Evolutionary conservation across 2,113 vertebrate species (phyloP).

Genomic region (Macrotis lagotis): DNA sequence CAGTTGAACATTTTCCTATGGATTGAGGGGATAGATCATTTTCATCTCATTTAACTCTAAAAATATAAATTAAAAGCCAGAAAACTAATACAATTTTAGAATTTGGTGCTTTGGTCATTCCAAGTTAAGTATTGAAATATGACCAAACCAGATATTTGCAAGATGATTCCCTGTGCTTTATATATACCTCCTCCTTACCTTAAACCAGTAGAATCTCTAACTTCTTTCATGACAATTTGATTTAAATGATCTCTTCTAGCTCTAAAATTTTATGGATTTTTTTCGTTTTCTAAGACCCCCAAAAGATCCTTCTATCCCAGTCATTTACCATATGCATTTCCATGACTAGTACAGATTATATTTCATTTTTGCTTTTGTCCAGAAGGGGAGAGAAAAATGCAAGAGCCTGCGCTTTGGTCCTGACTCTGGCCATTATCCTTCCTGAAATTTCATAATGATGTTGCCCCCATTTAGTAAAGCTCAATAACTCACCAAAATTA

Average conservation of each 20-base stretch:
- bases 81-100: neutral
- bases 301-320: neutral
- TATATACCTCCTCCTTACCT: neutral
- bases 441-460: neutral
- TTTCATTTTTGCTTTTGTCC: no score
- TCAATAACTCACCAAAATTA: neutral
- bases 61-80: neutral
- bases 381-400: neutral
- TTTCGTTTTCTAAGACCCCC: neutral
- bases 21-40: neutral
- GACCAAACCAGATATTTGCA: neutral
- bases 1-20: neutral
- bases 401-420: neutral
- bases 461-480: neutral
- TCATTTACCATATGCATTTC: neutral
- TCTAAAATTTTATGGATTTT: neutral
- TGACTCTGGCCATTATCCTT: neutral
- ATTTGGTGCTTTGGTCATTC: neutral
- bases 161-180: neutral
- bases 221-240: neutral
- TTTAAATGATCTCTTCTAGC: neutral
- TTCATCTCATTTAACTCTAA: neutral
- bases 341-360: no score
- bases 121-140: constrained; percentile 27
- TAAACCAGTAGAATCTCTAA: neutral